Evolutionary conservation across 2,797 vertebrate genomes (phyloP), one percentile per base, ranked within the genome.

Genomic region (Pelodytes ibericus): DNA sequence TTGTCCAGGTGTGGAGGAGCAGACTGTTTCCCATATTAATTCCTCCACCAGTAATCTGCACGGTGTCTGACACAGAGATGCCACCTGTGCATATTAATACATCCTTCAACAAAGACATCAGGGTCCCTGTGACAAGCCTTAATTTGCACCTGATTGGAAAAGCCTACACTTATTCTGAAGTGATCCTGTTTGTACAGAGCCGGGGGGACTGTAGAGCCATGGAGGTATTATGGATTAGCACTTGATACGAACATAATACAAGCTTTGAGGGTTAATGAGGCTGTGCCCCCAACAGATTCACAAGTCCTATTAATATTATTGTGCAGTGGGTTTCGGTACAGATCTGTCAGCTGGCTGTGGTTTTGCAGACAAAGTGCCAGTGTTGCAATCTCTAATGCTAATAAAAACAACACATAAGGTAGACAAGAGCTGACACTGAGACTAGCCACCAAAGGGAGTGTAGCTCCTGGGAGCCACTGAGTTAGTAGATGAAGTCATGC

Each of bases 1-100:
- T n/a, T 53, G 74, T 41, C 30, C 65, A 62, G 65, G 71, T 36
- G 56, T 47, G 57, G n/a, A 24, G 10, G 16, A 5, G 27, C 24
- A 57, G 64, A 15, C 41, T 49, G 65, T 24, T 62, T 41, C 59
- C 53, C 56, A 29, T 62, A 69, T 51, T 51, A 62, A 61, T 69
- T 26, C 27, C 63, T 59, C 29, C 27, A 60, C 24, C 47, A 60
- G 63, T 10, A 67, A 33, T 26, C 16, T 3, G 8, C 20, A 20
- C 22, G 4, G 60, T 49, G 26, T 44, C 8, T 20, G 44, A 49
- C 41, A 11, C n/a, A 13, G 41, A 9, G 2, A 6, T 10, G 41
- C 41, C 44, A 31, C 10, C 10, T 33, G 68, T 3, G 33, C 8
- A 26, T 18, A n/a, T 51, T 1, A 13, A 66, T 31, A 39, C 0